Conservation (phyloP, 1,140 invertebrate genomes). For the Prorops nasuta region DNA sequence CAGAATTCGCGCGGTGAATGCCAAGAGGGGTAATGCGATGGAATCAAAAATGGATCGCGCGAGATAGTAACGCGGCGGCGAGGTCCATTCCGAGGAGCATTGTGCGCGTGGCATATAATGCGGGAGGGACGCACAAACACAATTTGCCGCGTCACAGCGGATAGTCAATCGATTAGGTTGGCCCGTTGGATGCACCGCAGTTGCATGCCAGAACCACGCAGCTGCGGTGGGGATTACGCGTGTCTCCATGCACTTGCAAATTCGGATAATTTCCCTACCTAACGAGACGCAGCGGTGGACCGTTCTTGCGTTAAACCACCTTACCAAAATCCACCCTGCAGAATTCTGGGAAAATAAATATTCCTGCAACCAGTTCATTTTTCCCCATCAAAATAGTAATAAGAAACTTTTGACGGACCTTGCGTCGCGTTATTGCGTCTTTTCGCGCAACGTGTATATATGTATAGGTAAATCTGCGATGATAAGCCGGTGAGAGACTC, state of each 20-base stretch:
- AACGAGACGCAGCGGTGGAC: slow-evolving; percentile 15
- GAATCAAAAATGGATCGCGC: neutral
- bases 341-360: no score
- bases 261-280: slow-evolving; percentile 16
- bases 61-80: neutral
- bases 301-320: no score
- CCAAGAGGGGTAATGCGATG: slow-evolving; percentile 13
- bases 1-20: no score
- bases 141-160: slow-evolving; percentile 44
- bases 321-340: no score
- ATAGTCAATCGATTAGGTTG: slow-evolving; percentile 44
- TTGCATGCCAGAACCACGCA: slow-evolving; percentile 23
- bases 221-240: slow-evolving; percentile 25
- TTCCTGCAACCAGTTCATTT: no score
- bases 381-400: no score
- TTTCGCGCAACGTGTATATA: no score
- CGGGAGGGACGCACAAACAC: slow-evolving; percentile 28
- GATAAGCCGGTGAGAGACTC: neutral
- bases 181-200: slow-evolving; percentile 30
- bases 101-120: slow-evolving; percentile 25
- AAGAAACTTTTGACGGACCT: no score
- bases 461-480: no score
- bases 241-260: slow-evolving; percentile 9
- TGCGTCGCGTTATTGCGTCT: no score
- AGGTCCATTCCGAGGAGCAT: slow-evolving; percentile 10